Conservation (phyloP, 2,888 invertebrate species). For the Margaritifera margaritifera region DNA sequence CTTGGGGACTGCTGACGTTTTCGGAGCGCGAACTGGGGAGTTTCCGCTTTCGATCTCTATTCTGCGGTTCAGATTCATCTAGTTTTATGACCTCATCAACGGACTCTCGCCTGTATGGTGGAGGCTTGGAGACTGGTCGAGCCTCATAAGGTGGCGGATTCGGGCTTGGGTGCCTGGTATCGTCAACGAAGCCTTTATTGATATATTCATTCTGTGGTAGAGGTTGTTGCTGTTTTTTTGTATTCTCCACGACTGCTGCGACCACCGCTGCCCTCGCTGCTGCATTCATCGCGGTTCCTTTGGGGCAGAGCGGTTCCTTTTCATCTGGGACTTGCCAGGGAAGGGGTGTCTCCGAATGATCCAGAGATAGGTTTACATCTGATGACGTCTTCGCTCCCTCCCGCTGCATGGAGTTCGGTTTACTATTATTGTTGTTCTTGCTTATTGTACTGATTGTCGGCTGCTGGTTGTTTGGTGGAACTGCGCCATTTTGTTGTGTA, state of each 20-base stretch:
- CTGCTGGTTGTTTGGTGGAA: not conserved
- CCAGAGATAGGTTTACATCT: slow-evolving; percentile 36
- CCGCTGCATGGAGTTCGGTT: slow-evolving; percentile 1
- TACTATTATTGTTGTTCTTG: slow-evolving; percentile 12
- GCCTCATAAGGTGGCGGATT: slow-evolving; percentile 9
- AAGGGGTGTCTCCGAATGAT: slow-evolving; percentile 29
- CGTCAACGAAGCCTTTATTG: slow-evolving; percentile 28
- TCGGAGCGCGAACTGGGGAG: slow-evolving; percentile 17
- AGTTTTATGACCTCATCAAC: slow-evolving; percentile 41
- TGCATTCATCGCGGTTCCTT: slow-evolving; percentile 3
- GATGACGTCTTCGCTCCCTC: slow-evolving; percentile 33
- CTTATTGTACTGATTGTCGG: slow-evolving; percentile 1
- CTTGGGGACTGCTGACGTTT: not conserved
- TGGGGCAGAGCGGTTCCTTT: slow-evolving; percentile 12
- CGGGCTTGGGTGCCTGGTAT: slow-evolving; percentile 1
- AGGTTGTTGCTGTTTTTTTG: slow-evolving; percentile 4
- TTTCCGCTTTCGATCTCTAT: slow-evolving; percentile 27
- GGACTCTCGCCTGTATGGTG: slow-evolving; percentile 38
- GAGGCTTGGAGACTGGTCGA: slow-evolving; percentile 31
- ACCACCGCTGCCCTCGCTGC: slow-evolving; percentile 5
- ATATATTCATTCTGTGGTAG: slow-evolving; percentile 14
- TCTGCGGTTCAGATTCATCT: slow-evolving; percentile 10
- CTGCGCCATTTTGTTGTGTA: not conserved
- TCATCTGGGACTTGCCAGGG: slow-evolving; percentile 48
- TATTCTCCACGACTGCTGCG: not conserved